Evolutionary conservation across 2,888 invertebrate genomes (phyloP), one percentile per base, ranked within the genome.

Genomic region (Theristus sp.): DNA sequence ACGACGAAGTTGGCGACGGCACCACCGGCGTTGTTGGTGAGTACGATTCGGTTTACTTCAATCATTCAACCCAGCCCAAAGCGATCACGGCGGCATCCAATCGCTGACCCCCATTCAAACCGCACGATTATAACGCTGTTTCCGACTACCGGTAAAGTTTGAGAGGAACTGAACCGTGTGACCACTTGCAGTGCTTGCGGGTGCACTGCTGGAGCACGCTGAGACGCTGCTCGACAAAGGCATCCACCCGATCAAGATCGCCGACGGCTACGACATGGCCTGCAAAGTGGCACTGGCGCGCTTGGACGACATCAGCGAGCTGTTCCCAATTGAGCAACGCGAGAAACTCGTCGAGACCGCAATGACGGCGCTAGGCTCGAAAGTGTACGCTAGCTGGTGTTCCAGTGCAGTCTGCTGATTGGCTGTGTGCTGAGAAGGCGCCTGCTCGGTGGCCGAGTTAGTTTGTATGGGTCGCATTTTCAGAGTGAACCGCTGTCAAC

Each of bases 1-100:
- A 98, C 75, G 93, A 96, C 79, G 98, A 99, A 80, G 94, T 98
- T 70, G 96, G 96, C 49, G 98, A 98, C 79, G 98, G 98, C 57
- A 99, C 98, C 1, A 99, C 98, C 13, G 96, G 96, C 20, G 98
- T 98, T 67, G 96, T 98, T 61, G 82, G 81, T 81, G 68, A 63
- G 75, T 66, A 20, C n/a, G 22, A n/a, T 13, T 13, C 22, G 52
- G 3, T n/a, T 52, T 46, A 10, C 53, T 25, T 25, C 53, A n/a
- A 10, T 24, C 13, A 20, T 57, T 26, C 13, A 58, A 53, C n/a
- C n/a, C n/a, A n/a, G n/a, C n/a, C n/a, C n/a, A n/a, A n/a, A n/a
- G n/a, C n/a, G n/a, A n/a, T n/a, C n/a, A n/a, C n/a, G n/a, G n/a
- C n/a, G n/a, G n/a, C n/a, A n/a, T n/a, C n/a, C n/a, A n/a, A n/a